Evolutionary conservation across 2,797 vertebrate genomes (phyloP), one percentile per base, ranked within the genome.

Genomic region (Malacoraja senta): DNA sequence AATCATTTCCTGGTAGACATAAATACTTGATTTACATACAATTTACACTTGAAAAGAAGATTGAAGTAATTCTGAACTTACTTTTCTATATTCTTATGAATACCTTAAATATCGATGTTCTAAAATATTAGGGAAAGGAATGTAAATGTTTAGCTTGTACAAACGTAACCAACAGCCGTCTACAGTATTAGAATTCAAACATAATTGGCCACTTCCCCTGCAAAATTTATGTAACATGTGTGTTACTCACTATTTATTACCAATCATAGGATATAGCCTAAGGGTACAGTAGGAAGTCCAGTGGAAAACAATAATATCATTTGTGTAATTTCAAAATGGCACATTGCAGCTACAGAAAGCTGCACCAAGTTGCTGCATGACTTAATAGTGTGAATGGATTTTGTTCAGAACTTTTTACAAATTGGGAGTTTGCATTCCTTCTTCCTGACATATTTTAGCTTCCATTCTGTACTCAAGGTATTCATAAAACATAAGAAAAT

Each of bases 191-290:
- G n/a, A 35, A 76, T 44, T 74, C 68, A 72, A 29, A 74, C 9
- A 72, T 53, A 91, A 92, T 92, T 92, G 90, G 44, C 74, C 24
- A 29, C 68, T 91, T 74, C 68, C 90, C 29, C 71, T 4, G 26
- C 35, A 26, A 91, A 53, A 91, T 53, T 74, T 74, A 91, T 72
- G 71, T 21, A 91, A 91, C 35, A 72, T 74, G 24, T 44, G 72
- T 74, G 38, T 74, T 91, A 74, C 32, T 74, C 24, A 29, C 38
- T 74, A 74, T 91, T 68, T 74, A 44, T 74, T 71, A n/a, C 44
- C 90, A 91, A 91, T 72, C 71, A 91, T 74, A 72, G 68, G 53
- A 29, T 24, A 13, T 21, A 72, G 90, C 68, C 90, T 91, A 71
- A 35, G 35, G 90, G 53, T 72, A 91, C 71, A 26, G 72, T 91